Percentiles rank a stretch among this genome's conserved stretches.
phyloP scores from a whole-genome alignment of 2,888 invertebrate genomes.

The Cheilosia scutellata region DNA sequence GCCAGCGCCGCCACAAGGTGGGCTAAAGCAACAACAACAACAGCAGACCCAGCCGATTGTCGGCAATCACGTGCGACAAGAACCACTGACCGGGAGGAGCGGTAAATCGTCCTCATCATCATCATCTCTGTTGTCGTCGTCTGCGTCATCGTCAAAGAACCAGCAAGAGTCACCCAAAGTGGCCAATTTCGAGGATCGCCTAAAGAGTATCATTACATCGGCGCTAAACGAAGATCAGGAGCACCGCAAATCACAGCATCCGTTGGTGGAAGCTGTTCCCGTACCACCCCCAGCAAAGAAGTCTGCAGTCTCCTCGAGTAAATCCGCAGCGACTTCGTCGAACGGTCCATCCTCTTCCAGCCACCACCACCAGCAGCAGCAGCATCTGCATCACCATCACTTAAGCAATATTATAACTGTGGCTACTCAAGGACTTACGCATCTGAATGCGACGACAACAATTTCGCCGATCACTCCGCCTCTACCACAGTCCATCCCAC shows the following conservation, averaged over 20 bases:
- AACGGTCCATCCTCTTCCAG: slow-evolving; percentile 27
- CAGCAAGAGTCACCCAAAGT: slow-evolving; percentile 90
- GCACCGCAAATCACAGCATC: slow-evolving; percentile 80
- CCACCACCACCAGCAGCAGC: slow-evolving; percentile 77
- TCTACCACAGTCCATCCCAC: slow-evolving; percentile 77
- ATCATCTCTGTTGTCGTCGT: slow-evolving; percentile 50
- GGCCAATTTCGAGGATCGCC: slow-evolving; percentile 94
- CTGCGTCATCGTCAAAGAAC: slow-evolving; percentile 64
- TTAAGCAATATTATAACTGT: slow-evolving; percentile 82
- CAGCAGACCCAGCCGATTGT: slow-evolving; percentile 49
- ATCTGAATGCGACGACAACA: slow-evolving; percentile 83
- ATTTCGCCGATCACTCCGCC: slow-evolving; percentile 84
- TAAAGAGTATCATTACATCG: slow-evolving; percentile 94
- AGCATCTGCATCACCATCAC: slow-evolving; percentile 78
- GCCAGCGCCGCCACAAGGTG: slow-evolving; percentile 81
- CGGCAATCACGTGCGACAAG: slow-evolving; percentile 51
- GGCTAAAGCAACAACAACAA: slow-evolving; percentile 69
- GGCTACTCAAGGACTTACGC: slow-evolving; percentile 83
- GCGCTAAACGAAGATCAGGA: slow-evolving; percentile 93
- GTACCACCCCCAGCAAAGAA: slow-evolving; percentile 61
- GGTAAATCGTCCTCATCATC: slow-evolving; percentile 47
- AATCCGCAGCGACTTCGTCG: slow-evolving; percentile 77
- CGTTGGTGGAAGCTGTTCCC: slow-evolving; percentile 80
- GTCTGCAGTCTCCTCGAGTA: slow-evolving; percentile 80
- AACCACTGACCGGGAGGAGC: slow-evolving; percentile 33